Evolutionary conservation across 2,113 vertebrate species (phyloP).

Genomic region (Thunnus thynnus): DNA sequence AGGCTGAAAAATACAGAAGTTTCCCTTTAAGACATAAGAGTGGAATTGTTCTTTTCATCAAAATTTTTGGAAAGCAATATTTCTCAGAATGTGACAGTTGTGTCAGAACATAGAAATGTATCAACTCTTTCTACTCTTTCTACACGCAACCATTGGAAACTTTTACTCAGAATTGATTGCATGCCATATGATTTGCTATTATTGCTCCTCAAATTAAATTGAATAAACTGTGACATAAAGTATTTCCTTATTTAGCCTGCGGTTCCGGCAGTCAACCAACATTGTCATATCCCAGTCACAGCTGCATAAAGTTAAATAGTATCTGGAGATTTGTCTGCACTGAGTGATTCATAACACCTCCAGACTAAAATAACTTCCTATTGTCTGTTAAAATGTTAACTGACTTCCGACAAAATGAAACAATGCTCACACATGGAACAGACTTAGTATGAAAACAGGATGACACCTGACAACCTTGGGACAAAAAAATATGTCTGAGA

Average conservation of each 20-base stretch:
- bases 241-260: constrained; percentile 24
- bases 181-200: constrained; percentile 4
- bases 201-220: constrained; percentile 38
- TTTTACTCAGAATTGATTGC: constrained; percentile 19
- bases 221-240: constrained; percentile 21
- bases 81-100: not conserved
- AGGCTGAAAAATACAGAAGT: no score
- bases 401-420: constrained; percentile 70
- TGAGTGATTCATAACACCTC: constrained; percentile 52
- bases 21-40: no score
- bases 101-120: not conserved
- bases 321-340: constrained; percentile 46
- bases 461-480: constrained; percentile 82
- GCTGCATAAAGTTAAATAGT: constrained; percentile 55
- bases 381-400: constrained; percentile 55
- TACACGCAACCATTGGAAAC: not conserved
- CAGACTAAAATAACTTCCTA: constrained; percentile 68
- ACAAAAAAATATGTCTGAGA: constrained; percentile 52
- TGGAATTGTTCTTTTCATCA: not conserved
- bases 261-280: not conserved
- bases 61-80: not conserved
- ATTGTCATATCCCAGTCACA: constrained; percentile 55
- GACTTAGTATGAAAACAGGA: constrained; percentile 81
- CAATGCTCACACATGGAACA: constrained; percentile 61
- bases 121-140: not conserved